Evolutionary conservation across 2,113 vertebrate genomes (phyloP), one percentile per base, ranked within the genome.

Genomic region (Rafetus swinhoei): DNA sequence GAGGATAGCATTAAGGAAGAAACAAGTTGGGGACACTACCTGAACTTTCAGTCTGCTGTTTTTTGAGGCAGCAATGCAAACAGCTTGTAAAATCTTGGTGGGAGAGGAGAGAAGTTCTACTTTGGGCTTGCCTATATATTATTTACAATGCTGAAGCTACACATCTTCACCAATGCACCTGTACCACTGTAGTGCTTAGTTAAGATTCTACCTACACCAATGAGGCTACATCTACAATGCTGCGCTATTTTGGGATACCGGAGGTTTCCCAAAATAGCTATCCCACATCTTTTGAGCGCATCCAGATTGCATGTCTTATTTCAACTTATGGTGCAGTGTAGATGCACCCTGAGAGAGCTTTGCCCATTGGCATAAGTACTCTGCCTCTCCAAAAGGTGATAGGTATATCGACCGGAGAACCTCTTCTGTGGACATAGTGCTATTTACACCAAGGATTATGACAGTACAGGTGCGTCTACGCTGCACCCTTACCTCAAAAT

Each of bases 21-120:
- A 92, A 69, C 13, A 29, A 12, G 1, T 56, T 90, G 86, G 45
- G 32, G 60, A 59, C 79, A 84, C 35, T 6, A 3, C 15, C 7
- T 29, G 25, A 32, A 18, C 62, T 15, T 65, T 65, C 60, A 62
- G 60, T 13, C 29, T 32, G 32, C 7, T 69, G 62, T 13, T 69
- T 69, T 69, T 27, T n/a, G 29, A 69, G 88, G 1, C 2, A 92
- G 95, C 65, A 95, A 93, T 60, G 86, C 72, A 90, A 88, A 95
- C 22, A 54, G 11, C 35, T 21, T 25, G 52, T 6, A 35, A 85
- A 89, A 55, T 95, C 62, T 13, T 60, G 85, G 91, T 84, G 80
- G 56, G 53, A 84, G 2, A 22, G 91, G 72, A 53, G 32, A 81
- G n/a, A 12, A 89, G 50, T 55, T 62, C 22, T 84, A 85, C 45